These are phyloP conservation scores for Cephus spinipes DNA, from an alignment of 2,888 invertebrate genomes.

Conservation along the genomic window DNA sequence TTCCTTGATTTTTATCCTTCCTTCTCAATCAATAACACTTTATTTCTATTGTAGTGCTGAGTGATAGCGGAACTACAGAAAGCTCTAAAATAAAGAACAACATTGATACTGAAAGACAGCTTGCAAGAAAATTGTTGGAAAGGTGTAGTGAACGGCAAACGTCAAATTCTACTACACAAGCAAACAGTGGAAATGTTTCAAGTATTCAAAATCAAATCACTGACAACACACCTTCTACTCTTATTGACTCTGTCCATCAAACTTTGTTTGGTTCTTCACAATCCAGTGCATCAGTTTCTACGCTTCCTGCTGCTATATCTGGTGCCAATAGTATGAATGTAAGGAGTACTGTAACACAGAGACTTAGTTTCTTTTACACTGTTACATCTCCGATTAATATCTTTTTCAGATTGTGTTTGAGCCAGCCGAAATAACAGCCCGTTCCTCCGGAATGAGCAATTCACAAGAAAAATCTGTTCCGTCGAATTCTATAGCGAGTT, in stretches of 20 bases:
- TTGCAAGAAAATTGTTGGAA: conserved; percentile 53
- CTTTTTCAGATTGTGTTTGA: conserved; percentile 52
- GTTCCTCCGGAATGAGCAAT: conserved; percentile 53
- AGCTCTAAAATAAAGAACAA: conserved; percentile 29
- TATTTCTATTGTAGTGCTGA: conserved; percentile 40
- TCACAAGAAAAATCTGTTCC: conserved; percentile 34
- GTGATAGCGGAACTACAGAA: conserved; percentile 35
- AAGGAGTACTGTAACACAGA: not conserved
- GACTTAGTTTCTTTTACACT: conserved; percentile 8
- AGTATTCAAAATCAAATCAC: conserved; percentile 9
- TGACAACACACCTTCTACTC: conserved; percentile 27
- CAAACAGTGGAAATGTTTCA: not conserved
- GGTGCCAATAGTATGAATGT: conserved; percentile 35
- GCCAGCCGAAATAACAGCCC: conserved; percentile 57
- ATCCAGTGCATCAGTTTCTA: conserved; percentile 18
- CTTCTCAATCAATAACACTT: conserved; percentile 2
- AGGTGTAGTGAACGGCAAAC: conserved; percentile 40
- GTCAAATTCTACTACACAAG: conserved; percentile 7
- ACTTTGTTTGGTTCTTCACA: conserved; percentile 16
- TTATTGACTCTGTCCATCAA: conserved; percentile 21
- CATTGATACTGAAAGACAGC: conserved; percentile 43
- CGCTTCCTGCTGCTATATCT: conserved; percentile 24
- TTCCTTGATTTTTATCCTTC: not conserved
- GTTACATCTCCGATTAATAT: conserved; percentile 9
- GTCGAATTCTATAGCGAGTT: conserved; percentile 28